Base-by-base conservation (phyloP, 2,113 vertebrate genomes). In the Bujurquina vittata region DNA sequence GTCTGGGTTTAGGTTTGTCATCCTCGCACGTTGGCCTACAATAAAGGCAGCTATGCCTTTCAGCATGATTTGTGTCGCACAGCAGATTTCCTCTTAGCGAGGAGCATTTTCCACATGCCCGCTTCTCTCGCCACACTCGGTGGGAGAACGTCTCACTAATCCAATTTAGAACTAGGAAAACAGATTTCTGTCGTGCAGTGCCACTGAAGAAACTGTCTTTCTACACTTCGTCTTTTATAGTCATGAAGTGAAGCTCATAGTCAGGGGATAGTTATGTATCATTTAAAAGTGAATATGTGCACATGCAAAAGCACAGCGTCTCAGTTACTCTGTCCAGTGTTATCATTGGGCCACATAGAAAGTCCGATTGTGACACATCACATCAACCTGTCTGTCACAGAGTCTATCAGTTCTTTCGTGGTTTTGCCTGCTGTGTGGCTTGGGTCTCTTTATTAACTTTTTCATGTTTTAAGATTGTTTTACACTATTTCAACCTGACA, bases 11-110 rank as follows among this genome's bases (percentile, higher is more conserved):
- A 63, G 80, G 37, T 79, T 80, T 35, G 75, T 84, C 83, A 65
- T 76, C 60, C 40, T 52, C 10, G 26, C 86, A 46, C 11, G 3
- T 73, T n/a, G 69, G 82, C 84, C 82, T 40, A 62, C 84, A 75
- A 80, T 73, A 86, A 84, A 89, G 67, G 77, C 88, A 82, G 85
- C 87, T 86, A 85, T 18, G 63, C 85, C 84, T 91, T 85, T 91
- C 85, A 90, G 89, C 31, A 58, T 85, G 90, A 93, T 91, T 90
- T 85, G 82, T 85, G 91, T 90, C 54, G 17, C 92, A 84, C 77
- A 65, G 80, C 82, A 73, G 72, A 90, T 88, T 88, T 83, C 57
- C 81, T 89, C 79, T 67, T 72, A 77, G 86, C 20, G 82, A 86
- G 74, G 74, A 88, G 62, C 59, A 83, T 91, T 84, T 84, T 92